Conservation (phyloP, 1,140 invertebrate species). For the Trichomalopsis sarcophagae region DNA sequence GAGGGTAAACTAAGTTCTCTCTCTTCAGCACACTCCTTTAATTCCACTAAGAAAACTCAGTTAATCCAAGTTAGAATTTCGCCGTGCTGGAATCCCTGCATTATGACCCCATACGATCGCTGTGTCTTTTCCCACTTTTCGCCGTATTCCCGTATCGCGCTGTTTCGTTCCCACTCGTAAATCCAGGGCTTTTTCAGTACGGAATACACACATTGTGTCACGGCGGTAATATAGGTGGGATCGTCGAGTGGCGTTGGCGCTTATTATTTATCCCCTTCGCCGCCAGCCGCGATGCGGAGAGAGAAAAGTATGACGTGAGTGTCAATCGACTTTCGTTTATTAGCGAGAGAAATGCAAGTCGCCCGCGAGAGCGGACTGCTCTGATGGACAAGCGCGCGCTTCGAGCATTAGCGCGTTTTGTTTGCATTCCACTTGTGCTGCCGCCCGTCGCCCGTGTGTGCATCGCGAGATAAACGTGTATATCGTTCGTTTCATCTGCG, state of each 20-base stretch:
- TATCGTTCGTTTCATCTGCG: background rate
- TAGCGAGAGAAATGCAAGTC: slow-evolving; percentile 20
- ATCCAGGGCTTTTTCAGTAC: slow-evolving; percentile 7
- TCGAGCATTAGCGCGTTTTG: slow-evolving; percentile 30
- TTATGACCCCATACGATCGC: slow-evolving; percentile 2
- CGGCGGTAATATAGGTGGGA: background rate
- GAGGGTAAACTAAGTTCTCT: slow-evolving; percentile 20
- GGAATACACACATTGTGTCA: background rate
- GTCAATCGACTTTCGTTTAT: slow-evolving; percentile 22
- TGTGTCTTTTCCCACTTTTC: background rate
- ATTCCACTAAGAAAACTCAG: slow-evolving; percentile 40
- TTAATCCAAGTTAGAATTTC: slow-evolving; percentile 38
- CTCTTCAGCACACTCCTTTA: background rate
- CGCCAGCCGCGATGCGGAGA: background rate
- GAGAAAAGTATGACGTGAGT: background rate
- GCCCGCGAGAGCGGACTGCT: background rate
- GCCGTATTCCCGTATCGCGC: no score
- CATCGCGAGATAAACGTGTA: background rate
- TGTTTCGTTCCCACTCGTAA: background rate
- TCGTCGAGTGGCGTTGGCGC: background rate
- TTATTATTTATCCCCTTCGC: slow-evolving; percentile 3
- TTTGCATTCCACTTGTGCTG: slow-evolving; percentile 7
- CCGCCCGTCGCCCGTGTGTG: background rate
- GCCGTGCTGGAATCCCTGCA: background rate
- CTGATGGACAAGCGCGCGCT: background rate